Conservation (phyloP, 2,797 vertebrate species). For the Myoxocephalus aenaeus region DNA sequence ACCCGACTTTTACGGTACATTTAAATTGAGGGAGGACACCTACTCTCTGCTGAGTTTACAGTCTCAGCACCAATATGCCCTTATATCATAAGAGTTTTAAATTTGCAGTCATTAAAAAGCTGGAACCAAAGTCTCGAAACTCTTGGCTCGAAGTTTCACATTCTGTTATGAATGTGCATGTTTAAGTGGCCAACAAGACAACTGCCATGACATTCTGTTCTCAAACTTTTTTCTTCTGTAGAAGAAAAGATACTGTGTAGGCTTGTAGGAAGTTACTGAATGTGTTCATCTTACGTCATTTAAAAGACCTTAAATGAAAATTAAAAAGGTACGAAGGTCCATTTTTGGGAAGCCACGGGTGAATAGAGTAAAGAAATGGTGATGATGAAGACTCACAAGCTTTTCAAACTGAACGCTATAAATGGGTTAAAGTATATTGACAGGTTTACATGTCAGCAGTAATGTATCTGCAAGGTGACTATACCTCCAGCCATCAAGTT, state of each 20-base stretch:
- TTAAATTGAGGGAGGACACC: background rate
- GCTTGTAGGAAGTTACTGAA: background rate
- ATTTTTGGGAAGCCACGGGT: background rate
- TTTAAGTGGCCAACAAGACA: background rate
- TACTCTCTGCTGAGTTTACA: conserved; percentile 11
- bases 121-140: background rate
- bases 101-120: conserved; percentile 2
- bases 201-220: conserved; percentile 9
- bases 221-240: background rate
- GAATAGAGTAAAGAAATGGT: background rate
- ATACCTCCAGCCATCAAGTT: too few relatives aligned
- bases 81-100: background rate
- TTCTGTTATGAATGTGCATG: conserved; percentile 3
- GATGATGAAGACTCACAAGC: background rate
- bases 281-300: background rate
- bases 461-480: background rate
- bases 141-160: background rate
- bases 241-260: background rate
- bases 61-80: background rate
- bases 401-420: background rate
- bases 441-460: background rate
- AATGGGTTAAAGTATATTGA: background rate
- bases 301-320: background rate
- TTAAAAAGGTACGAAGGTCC: too few relatives aligned
- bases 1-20: too few relatives aligned